Evolutionary conservation across 1,140 invertebrate genomes (phyloP).

Genomic region (Trichogramma pretiosum): DNA sequence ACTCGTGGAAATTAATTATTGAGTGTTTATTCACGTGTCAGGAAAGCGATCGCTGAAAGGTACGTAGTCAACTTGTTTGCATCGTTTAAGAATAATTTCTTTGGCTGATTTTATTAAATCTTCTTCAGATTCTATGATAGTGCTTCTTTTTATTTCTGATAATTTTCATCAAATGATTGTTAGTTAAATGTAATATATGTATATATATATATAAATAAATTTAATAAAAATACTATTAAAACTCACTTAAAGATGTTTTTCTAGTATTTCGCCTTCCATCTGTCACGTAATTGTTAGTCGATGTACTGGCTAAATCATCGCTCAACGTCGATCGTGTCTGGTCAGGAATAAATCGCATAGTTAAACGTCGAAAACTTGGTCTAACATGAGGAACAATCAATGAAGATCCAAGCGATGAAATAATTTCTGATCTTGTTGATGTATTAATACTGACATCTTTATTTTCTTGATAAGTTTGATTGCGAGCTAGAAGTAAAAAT

Average conservation of each 20-base stretch:
- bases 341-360: slow-evolving; percentile 31
- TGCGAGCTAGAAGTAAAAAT: background rate
- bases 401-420: no score
- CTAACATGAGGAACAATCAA: background rate
- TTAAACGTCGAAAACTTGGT: slow-evolving; percentile 25
- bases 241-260: slow-evolving; percentile 6
- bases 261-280: slow-evolving; percentile 1
- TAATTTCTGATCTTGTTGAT: slow-evolving; percentile 1
- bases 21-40: slow-evolving; percentile 45
- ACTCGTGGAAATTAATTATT: background rate
- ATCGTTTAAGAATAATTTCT: slow-evolving; percentile 54
- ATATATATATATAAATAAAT: slow-evolving; percentile 1
- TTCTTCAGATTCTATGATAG: slow-evolving; percentile 15
- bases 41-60: slow-evolving; percentile 55
- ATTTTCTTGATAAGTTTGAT: background rate
- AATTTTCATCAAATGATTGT: background rate
- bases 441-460: background rate
- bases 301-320: slow-evolving; percentile 7
- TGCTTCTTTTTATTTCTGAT: slow-evolving; percentile 13
- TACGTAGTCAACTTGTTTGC: slow-evolving; percentile 52
- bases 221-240: background rate
- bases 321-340: slow-evolving; percentile 5
- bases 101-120: slow-evolving; percentile 34
- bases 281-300: background rate
- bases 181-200: background rate